Conservation (phyloP, 2,113 vertebrate genomes). For the Elanus axillaris region DNA sequence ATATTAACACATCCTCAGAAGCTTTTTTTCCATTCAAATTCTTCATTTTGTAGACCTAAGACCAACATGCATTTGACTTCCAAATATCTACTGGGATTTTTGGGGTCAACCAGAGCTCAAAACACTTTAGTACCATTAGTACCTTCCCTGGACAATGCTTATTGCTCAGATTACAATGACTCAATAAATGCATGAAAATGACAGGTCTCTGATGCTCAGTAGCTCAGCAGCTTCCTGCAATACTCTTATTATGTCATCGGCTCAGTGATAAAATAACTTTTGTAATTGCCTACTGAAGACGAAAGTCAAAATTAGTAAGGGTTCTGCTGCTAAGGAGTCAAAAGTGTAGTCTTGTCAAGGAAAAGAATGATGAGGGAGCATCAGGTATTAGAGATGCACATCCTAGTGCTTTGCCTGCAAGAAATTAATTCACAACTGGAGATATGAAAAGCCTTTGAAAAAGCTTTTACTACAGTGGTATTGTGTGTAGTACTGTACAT, state of each 20-base stretch:
- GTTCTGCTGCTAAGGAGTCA: neutral
- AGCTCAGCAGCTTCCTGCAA: neutral
- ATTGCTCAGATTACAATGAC: neutral
- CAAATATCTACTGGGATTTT: neutral
- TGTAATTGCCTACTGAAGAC: neutral
- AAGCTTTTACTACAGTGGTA: neutral
- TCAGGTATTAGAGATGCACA: neutral
- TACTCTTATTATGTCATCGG: neutral
- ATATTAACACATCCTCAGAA: neutral
- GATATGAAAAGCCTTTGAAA: neutral
- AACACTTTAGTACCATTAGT: neutral
- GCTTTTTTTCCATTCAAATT: neutral
- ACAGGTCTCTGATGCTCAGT: neutral
- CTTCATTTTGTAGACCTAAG: neutral
- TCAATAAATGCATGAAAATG: neutral
- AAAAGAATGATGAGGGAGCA: neutral
- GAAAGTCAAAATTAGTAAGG: neutral
- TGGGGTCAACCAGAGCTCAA: neutral
- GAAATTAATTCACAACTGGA: neutral
- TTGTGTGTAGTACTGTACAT: neutral
- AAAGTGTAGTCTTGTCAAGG: neutral
- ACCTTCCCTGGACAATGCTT: neutral
- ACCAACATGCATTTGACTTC: neutral
- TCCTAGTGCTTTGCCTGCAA: neutral
- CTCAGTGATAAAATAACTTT: neutral